Conservation (phyloP, 2,797 vertebrate species). For the Crenuchus spilurus region DNA sequence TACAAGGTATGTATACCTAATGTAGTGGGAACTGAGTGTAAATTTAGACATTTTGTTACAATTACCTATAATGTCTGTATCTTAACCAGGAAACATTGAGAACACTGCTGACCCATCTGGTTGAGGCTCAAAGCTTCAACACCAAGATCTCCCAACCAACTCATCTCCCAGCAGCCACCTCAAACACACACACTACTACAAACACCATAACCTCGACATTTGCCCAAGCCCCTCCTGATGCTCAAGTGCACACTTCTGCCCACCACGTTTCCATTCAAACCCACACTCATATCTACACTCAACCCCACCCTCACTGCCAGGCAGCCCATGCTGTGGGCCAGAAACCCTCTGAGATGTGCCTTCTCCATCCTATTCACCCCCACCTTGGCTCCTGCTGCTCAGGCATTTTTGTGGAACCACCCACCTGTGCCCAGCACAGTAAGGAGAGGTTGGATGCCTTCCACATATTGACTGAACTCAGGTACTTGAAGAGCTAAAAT, state of each 20-base stretch:
- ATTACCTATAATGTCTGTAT: not conserved
- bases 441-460: constrained; percentile 16
- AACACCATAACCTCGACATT: too few species aligned
- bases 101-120: constrained; percentile 31
- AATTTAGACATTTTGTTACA: too few species aligned
- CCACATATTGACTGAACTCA: constrained; percentile 32
- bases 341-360: constrained; percentile 33
- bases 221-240: not conserved
- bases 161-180: not conserved
- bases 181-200: not conserved
- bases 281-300: not conserved
- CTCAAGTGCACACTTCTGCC: too few species aligned
- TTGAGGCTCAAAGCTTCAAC: constrained; percentile 21
- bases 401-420: not conserved
- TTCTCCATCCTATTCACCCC: not conserved
- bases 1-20: too few species aligned
- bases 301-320: constrained; percentile 1
- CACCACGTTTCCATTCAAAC: not conserved
- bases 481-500: not conserved
- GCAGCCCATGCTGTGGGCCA: not conserved
- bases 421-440: constrained; percentile 36
- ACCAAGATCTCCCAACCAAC: not conserved
- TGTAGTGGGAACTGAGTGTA: too few species aligned
- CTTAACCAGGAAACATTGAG: constrained; percentile 32
- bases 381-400: not conserved